Evolutionary conservation across 92 coral and sea anemone species (phyloP).

Genomic region (Parazoanthus darwini): DNA sequence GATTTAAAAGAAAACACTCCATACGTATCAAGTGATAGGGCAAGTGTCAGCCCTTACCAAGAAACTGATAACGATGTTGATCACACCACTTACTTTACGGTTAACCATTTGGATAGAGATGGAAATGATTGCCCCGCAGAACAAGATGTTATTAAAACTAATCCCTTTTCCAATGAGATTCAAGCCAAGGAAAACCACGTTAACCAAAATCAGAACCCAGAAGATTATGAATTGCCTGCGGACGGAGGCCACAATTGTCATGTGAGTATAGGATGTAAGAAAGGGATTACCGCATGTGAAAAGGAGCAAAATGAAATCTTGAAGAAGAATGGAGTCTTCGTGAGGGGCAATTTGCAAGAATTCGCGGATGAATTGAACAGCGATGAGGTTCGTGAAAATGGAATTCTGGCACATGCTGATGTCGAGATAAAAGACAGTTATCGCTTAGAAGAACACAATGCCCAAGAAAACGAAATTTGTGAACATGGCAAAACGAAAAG

Average conservation of each 20-base stretch:
- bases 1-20: not conserved
- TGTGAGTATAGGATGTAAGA: not conserved
- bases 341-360: not conserved
- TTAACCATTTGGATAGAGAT: slow-evolving; percentile 2
- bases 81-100: not conserved
- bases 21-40: not conserved
- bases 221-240: not conserved
- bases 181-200: slow-evolving; percentile 34
- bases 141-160: not conserved
- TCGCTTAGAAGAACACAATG: not conserved
- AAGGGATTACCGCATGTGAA: not conserved
- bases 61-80: not conserved
- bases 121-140: slow-evolving; percentile 14
- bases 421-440: not conserved
- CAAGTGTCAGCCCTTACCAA: not conserved
- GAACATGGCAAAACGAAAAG: not conserved
- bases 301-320: not conserved
- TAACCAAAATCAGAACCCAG: slow-evolving; percentile 17
- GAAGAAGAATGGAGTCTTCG: not conserved
- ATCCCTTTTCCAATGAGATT: not conserved
- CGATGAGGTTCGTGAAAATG: not conserved
- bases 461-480: not conserved
- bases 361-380: not conserved
- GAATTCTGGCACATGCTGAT: not conserved
- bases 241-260: slow-evolving; percentile 22